Conservation (phyloP, 1,140 invertebrate genomes). For the Dendroctonus ponderosae region DNA sequence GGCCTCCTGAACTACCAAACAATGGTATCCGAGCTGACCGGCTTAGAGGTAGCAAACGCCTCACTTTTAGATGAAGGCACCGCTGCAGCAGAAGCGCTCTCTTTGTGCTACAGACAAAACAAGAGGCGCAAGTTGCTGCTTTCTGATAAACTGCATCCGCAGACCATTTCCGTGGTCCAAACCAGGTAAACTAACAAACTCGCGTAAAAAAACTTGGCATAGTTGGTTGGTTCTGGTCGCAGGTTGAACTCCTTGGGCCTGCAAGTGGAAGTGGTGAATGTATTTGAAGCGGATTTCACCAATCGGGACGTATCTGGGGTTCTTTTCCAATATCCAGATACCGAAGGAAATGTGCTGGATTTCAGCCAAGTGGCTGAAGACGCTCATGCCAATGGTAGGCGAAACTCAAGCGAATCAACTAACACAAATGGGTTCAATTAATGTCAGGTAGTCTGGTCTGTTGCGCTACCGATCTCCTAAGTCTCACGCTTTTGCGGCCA, state of each 20-base stretch:
- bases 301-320: conserved; percentile 83
- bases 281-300: conserved; percentile 74
- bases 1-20: conserved; percentile 97
- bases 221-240: not conserved
- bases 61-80: conserved; percentile 97
- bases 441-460: conserved; percentile 77
- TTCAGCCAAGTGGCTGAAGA: conserved; percentile 74
- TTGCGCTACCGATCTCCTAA: conserved; percentile 87
- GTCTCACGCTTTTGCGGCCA: conserved; percentile 80
- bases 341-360: conserved; percentile 83
- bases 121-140: conserved; percentile 86
- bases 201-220: not conserved
- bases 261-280: conserved; percentile 65
- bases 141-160: conserved; percentile 88
- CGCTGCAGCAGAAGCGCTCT: conserved; percentile 94
- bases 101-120: conserved; percentile 83
- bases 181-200: conserved; percentile 67
- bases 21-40: conserved; percentile 93
- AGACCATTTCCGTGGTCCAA: conserved; percentile 89
- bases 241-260: conserved; percentile 71
- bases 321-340: conserved; percentile 96
- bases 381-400: conserved; percentile 76
- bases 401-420: not conserved
- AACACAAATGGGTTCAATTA: not conserved
- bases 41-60: conserved; percentile 92